These are phyloP conservation scores for Ploceus nigricollis DNA, from an alignment of 2,113 vertebrate species.

Conservation along the genomic window DNA sequence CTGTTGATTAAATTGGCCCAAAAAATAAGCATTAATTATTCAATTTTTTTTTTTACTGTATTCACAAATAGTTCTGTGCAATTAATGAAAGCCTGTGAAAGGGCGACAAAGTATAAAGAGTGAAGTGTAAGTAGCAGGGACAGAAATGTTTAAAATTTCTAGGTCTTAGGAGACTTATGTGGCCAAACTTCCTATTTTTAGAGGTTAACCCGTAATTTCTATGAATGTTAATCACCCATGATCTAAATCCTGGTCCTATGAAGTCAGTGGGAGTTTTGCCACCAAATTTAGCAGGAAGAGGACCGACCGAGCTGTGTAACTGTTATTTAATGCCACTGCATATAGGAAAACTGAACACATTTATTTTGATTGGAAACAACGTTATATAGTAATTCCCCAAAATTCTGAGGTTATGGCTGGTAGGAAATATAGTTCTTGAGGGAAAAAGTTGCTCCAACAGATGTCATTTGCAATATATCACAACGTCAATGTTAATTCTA, in stretches of 20 bases:
- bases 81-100: not conserved
- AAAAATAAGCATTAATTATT: not conserved
- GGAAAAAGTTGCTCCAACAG: not conserved
- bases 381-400: slow-evolving; percentile 2
- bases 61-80: not conserved
- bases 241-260: slow-evolving; percentile 12
- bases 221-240: not conserved
- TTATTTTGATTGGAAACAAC: slow-evolving; percentile 53
- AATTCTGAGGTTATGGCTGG: slow-evolving; percentile 19
- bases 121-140: not conserved
- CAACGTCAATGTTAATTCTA: not conserved
- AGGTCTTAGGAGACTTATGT: not conserved
- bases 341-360: slow-evolving; percentile 47
- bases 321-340: slow-evolving; percentile 39
- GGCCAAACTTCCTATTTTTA: not conserved
- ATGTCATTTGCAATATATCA: slow-evolving; percentile 42
- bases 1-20: not conserved
- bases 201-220: slow-evolving; percentile 22
- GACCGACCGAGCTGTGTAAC: not conserved
- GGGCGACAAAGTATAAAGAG: not conserved
- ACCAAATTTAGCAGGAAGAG: not conserved
- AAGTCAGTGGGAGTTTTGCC: slow-evolving; percentile 42
- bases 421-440: slow-evolving; percentile 7
- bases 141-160: not conserved
- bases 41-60: not conserved